Base-by-base conservation (phyloP, 2,797 vertebrate species). In the Hybognathus amarus region DNA sequence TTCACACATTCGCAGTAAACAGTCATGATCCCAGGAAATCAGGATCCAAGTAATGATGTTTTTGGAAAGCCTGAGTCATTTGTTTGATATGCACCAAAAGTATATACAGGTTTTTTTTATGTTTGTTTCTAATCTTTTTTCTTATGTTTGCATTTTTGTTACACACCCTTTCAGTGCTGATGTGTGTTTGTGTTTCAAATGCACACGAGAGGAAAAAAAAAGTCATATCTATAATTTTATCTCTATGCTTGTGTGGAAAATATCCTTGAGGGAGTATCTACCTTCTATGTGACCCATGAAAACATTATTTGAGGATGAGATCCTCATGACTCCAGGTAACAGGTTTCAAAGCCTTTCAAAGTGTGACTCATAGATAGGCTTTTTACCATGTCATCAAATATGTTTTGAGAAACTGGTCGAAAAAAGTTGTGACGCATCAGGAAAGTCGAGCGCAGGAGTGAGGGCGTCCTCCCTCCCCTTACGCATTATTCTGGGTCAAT, bases 401-500 rank as follows among this genome's bases (percentile, higher is more conserved):
- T 13, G 50, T 54, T 61, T 80, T 61, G 42, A 68, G 38, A 67
- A 30, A 56, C 38, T 5, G 22, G 54, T 68, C 1, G 40, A 63
- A 40, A 36, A 68, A 63, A 38, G 4, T 38, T 47, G 42, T 15
- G 67, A 70, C 12, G 10, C 63, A 69, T 36, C 59, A n/a, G 30
- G 30, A 77, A 17, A 33, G 24, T 79, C 13, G 8, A 50, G 40
- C 38, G 38, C 27, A 15, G 18, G 30, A 75, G 61, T 30, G 27
- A 67, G 20, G 20, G n/a, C 42, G 18, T 47, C 61, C 17, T 9
- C 12, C 81, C 84, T 22, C 86, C 66, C 5, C 20, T 85, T 81
- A 84, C 83, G 84, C 88, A 70, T 82, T 88, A 92, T 93, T 95
- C 92, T 94, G 92, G 94, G 92, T 94, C 93, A 95, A 88, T 92